Evolutionary conservation across 2,797 vertebrate genomes (phyloP).

Genomic region (Parauchenoglanis punctatus): DNA sequence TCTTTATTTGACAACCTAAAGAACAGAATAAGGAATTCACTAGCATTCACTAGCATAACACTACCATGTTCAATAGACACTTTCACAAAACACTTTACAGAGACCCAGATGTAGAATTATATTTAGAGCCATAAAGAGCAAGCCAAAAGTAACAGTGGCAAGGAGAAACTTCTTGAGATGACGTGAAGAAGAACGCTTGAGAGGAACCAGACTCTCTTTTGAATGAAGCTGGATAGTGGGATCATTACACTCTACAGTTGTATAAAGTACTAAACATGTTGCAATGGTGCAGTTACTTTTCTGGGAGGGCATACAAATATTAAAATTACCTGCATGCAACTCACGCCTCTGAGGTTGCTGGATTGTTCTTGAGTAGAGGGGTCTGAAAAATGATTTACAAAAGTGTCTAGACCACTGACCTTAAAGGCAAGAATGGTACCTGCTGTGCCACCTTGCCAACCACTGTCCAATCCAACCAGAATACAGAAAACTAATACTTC

Average conservation of each 20-base stretch:
- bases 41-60: background rate
- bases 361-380: no score
- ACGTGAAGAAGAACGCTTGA: background rate
- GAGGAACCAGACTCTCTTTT: background rate
- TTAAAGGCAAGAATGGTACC: background rate
- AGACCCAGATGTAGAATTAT: background rate
- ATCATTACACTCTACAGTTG: background rate
- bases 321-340: background rate
- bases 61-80: background rate
- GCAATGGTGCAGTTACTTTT: background rate
- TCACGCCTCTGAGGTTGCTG: background rate
- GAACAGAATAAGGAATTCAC: background rate
- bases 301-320: background rate
- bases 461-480: background rate
- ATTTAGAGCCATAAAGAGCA: background rate
- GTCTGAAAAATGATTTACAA: background rate
- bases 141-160: background rate
- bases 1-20: background rate
- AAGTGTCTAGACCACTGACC: background rate
- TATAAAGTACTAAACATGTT: background rate
- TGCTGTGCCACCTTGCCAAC: background rate
- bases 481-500: background rate
- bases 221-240: background rate
- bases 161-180: background rate
- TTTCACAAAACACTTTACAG: background rate